A percentile compares a stretch with the other conserved stretches of the same genome.
Conservation (phyloP, 1,140 invertebrate species). For the Gryon sp. region DNA sequence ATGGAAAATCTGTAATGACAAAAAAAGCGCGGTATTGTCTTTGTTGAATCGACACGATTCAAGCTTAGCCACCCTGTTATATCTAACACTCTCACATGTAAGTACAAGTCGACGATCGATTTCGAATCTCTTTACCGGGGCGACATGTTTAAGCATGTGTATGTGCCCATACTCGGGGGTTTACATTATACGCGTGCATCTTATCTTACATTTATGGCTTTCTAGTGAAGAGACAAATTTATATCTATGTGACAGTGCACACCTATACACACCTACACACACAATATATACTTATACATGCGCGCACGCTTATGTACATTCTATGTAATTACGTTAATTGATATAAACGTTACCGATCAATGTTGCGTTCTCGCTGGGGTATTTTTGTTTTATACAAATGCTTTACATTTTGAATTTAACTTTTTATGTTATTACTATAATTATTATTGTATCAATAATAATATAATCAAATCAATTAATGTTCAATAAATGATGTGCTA, state of each 20-base stretch:
- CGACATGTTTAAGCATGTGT: slow-evolving; percentile 39
- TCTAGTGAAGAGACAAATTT: slow-evolving; percentile 29
- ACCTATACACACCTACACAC: background rate
- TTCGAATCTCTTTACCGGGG: slow-evolving; percentile 52
- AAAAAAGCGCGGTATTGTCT: slow-evolving; percentile 40
- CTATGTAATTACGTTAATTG: slow-evolving; percentile 27
- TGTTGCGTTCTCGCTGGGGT: background rate
- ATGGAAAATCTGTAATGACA: background rate
- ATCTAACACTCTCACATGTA: slow-evolving; percentile 38
- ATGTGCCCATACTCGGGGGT: slow-evolving; percentile 8
- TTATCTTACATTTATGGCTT: slow-evolving; percentile 32
- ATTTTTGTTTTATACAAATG: background rate
- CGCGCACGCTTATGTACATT: too few relatives aligned
- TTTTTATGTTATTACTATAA: too few relatives aligned
- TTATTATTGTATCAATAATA: too few relatives aligned
- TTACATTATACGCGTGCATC: slow-evolving; percentile 15
- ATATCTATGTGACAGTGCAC: background rate
- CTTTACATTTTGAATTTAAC: too few relatives aligned
- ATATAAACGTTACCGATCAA: slow-evolving; percentile 3
- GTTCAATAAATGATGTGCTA: too few relatives aligned
- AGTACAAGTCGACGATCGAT: slow-evolving; percentile 57
- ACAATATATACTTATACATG: too few relatives aligned
- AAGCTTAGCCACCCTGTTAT: slow-evolving; percentile 42
- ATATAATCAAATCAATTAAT: too few relatives aligned
- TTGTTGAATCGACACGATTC: slow-evolving; percentile 35